phyloP scores from a whole-genome alignment of 2,113 vertebrate genomes.

The Anarrhichthys ocellatus region DNA sequence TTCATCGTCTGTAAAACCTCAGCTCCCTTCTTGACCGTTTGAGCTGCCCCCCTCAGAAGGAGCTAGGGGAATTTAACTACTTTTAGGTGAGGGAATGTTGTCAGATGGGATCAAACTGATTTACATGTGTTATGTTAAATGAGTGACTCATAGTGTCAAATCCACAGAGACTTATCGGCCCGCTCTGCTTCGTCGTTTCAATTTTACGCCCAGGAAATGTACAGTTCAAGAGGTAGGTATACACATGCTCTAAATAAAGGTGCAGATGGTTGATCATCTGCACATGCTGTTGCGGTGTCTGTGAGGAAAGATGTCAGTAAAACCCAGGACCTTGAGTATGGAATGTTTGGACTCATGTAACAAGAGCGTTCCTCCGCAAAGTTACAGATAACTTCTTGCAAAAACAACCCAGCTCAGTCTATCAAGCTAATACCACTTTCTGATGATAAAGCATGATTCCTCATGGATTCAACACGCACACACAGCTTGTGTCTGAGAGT shows the following conservation, averaged over 20 bases:
- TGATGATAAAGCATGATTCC: not conserved
- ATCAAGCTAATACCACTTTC: constrained; percentile 7
- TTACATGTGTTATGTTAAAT: not conserved
- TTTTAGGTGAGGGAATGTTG: constrained; percentile 1
- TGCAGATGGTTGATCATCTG: too few species aligned
- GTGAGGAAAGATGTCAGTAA: not conserved
- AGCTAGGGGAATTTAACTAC: constrained; percentile 1
- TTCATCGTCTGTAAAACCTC: constrained; percentile 16
- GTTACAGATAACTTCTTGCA: not conserved
- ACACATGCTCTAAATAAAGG: not conserved
- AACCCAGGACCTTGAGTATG: not conserved
- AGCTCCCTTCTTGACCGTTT: not conserved
- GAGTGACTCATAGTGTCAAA: not conserved
- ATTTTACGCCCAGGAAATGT: too few species aligned
- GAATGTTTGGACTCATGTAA: not conserved
- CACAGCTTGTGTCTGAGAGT: constrained; percentile 14
- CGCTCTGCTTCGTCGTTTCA: not conserved
- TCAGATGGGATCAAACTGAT: not conserved
- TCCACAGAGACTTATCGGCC: not conserved
- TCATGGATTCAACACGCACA: not conserved
- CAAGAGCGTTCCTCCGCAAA: constrained; percentile 4
- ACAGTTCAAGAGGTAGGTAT: too few species aligned
- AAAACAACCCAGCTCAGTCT: not conserved
- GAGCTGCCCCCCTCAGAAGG: not conserved
- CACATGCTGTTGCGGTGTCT: not conserved